These are phyloP conservation scores for Musca vetustissima DNA, from an alignment of 1,140 invertebrate genomes.

Conservation along the genomic window DNA sequence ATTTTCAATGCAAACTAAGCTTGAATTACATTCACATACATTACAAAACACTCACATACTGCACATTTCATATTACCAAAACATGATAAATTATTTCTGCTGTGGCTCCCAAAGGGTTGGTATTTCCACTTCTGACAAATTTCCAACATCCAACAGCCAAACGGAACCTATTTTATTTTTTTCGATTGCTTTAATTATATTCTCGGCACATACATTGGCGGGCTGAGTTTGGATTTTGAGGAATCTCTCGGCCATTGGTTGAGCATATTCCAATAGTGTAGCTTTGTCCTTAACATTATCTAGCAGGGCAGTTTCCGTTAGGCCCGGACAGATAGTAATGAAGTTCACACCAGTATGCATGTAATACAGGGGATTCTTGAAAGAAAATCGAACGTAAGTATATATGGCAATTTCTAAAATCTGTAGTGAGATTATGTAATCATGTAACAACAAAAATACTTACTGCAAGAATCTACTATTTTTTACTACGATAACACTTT, in stretches of 20 bases:
- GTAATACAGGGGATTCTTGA: slow-evolving; percentile 37
- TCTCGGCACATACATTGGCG: slow-evolving; percentile 36
- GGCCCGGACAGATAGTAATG: slow-evolving; percentile 47
- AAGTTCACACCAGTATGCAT: slow-evolving; percentile 37
- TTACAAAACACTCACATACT: too few relatives aligned
- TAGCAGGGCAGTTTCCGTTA: slow-evolving; percentile 41
- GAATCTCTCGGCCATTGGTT: slow-evolving; percentile 31
- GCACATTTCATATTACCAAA: too few relatives aligned
- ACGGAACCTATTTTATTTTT: slow-evolving; percentile 38
- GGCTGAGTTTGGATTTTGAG: slow-evolving; percentile 32
- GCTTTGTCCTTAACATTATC: slow-evolving; percentile 34
- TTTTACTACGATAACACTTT: too few relatives aligned
- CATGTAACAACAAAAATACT: too few relatives aligned
- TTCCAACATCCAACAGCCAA: slow-evolving; percentile 38
- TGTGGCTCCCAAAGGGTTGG: slow-evolving; percentile 1
- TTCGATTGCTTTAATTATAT: slow-evolving; percentile 40
- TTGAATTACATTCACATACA: too few relatives aligned
- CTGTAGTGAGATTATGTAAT: too few relatives aligned
- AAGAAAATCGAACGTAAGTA: too few relatives aligned
- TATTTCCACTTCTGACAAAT: slow-evolving; percentile 30
- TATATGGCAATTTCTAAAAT: too few relatives aligned
- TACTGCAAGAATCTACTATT: too few relatives aligned
- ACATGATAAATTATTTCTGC: neutral
- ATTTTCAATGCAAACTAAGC: too few relatives aligned
- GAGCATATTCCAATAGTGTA: slow-evolving; percentile 33